Percentiles rank a stretch among this genome's conserved stretches.
Evolutionary conservation across 2,113 vertebrate genomes (phyloP).

Genomic region (Enhydra lutris): DNA sequence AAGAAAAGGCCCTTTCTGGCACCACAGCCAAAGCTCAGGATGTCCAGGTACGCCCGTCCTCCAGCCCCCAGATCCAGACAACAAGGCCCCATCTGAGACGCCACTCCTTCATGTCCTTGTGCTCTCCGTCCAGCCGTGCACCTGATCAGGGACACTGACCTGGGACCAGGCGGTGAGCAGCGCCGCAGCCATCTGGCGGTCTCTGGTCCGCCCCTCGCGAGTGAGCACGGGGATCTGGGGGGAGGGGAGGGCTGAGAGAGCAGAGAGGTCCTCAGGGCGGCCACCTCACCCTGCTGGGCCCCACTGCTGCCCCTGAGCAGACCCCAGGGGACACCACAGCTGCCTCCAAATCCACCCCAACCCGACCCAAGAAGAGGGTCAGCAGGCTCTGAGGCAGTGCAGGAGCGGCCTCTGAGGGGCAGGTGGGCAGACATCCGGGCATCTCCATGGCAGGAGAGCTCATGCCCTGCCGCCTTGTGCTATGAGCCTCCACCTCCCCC

Average conservation of each 20-base stretch:
- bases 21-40: neutral
- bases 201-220: constrained; percentile 40
- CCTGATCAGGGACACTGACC: neutral
- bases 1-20: neutral
- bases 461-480: neutral
- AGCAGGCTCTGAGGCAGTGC: neutral
- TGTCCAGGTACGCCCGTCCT: neutral
- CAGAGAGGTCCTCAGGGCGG: constrained; percentile 10
- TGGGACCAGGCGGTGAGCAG: constrained; percentile 75
- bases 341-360: neutral
- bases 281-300: neutral
- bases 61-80: neutral
- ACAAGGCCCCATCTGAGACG: fast-evolving
- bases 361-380: neutral
- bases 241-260: constrained; percentile 34
- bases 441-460: no score
- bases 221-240: neutral
- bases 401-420: neutral
- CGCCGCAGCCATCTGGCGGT: constrained; percentile 55
- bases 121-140: no score
- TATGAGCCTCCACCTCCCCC: neutral
- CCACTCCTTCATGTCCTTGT: neutral
- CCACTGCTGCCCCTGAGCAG: neutral
- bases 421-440: neutral
- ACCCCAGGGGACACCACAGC: no score